These are phyloP conservation scores for Tetragonula clypearis DNA, from an alignment of 1,140 invertebrate species.

Conservation along the genomic window DNA sequence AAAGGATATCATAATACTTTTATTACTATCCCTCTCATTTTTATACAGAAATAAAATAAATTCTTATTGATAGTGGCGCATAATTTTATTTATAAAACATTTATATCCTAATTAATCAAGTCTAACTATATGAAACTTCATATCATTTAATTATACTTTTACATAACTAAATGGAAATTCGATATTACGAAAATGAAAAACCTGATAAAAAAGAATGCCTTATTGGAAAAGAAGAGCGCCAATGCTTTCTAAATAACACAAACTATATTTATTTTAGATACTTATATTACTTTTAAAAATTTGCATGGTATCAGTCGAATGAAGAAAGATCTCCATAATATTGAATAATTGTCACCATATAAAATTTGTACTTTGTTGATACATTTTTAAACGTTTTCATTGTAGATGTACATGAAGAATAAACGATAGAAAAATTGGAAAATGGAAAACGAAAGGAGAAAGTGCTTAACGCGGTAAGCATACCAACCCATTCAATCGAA, in stretches of 20 bases:
- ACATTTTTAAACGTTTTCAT: background rate
- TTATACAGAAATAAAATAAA: background rate
- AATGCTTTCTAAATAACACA: no score
- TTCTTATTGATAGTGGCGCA: background rate
- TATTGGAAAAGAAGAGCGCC: no score
- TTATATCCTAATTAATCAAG: no score
- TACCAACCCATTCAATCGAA: conserved; percentile 14
- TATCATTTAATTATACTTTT: no score
- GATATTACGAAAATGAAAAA: no score
- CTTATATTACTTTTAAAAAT: background rate
- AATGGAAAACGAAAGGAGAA: background rate
- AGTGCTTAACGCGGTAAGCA: conserved; percentile 23
- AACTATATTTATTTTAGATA: no score
- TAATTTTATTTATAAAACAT: no score
- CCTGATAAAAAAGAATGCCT: no score
- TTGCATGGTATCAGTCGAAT: background rate
- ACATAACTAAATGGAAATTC: no score
- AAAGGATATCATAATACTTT: no score
- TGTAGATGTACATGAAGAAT: no score
- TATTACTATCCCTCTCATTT: background rate
- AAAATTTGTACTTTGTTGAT: background rate
- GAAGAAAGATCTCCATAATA: background rate
- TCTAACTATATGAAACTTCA: no score
- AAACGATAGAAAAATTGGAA: background rate
- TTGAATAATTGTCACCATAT: background rate